Percentiles rank a stretch among this genome's conserved stretches.
Evolutionary conservation across 2,888 invertebrate genomes (phyloP).

Genomic region (Nomada ferruginata): DNA sequence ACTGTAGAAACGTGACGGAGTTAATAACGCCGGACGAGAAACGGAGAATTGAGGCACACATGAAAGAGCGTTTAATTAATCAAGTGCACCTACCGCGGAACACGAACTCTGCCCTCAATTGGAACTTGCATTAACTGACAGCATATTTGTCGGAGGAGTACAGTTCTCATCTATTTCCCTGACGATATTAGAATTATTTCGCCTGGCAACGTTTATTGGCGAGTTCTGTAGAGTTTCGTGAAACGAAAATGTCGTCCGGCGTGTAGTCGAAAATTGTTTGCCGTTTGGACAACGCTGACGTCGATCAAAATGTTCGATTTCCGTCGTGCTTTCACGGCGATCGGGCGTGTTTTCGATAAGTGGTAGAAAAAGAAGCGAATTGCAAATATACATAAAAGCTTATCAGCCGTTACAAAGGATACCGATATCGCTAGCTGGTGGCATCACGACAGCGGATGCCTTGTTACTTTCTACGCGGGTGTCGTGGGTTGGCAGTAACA

Average conservation of each 20-base stretch:
- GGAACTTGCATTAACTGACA: constrained; percentile 6
- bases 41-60: constrained; percentile 21
- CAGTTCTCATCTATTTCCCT: background rate
- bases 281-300: background rate
- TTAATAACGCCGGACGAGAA: background rate
- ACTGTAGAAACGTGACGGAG: background rate
- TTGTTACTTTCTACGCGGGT: constrained; percentile 8
- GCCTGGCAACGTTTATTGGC: background rate
- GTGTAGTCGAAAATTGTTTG: too few species aligned
- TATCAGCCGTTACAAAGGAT: constrained; percentile 34
- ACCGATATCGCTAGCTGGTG: constrained; percentile 29
- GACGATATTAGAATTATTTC: background rate
- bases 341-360: constrained; percentile 43
- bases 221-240: background rate
- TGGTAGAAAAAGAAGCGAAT: background rate
- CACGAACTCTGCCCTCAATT: constrained; percentile 28
- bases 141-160: background rate
- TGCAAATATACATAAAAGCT: constrained; percentile 36
- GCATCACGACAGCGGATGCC: constrained; percentile 5
- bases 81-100: background rate
- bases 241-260: too few species aligned
- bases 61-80: constrained; percentile 34
- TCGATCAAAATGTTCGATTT: constrained; percentile 6
- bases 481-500: background rate
- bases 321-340: constrained; percentile 5